A percentile compares a stretch with the other conserved stretches of the same genome.
phyloP scores from a whole-genome alignment of 1,140 invertebrate genomes.

The Heliconius melpomene region DNA sequence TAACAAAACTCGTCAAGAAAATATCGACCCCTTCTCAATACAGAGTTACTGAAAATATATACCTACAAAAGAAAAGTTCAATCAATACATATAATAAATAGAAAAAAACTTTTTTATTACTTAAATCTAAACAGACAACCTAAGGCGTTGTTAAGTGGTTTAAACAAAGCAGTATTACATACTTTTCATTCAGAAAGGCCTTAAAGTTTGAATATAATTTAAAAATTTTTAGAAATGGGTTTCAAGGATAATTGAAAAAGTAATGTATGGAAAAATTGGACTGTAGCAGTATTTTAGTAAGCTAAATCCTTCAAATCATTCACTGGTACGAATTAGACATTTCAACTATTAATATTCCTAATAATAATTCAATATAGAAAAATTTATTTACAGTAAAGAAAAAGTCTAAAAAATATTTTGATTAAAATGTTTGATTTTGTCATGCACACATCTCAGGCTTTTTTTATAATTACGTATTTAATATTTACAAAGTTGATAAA shows the following conservation, averaged over 20 bases:
- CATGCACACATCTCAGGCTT: slow-evolving; percentile 6
- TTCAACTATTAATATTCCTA: not conserved
- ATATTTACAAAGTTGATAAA: slow-evolving; percentile 1
- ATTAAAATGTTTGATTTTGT: not conserved
- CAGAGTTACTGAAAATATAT: not conserved
- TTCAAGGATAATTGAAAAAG: too few relatives aligned
- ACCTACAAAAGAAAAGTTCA: not conserved
- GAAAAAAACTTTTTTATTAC: not conserved
- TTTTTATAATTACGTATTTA: not conserved
- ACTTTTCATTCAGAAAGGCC: too few relatives aligned
- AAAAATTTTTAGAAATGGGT: too few relatives aligned
- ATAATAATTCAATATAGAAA: slow-evolving; percentile 1
- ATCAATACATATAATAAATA: slow-evolving; percentile 1
- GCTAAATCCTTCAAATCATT: not conserved
- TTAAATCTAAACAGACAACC: not conserved
- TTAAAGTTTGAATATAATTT: too few relatives aligned
- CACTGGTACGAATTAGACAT: not conserved
- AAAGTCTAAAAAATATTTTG: not conserved
- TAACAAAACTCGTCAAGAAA: too few relatives aligned
- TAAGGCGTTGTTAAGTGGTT: too few relatives aligned
- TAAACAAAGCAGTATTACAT: too few relatives aligned
- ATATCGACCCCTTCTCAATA: not conserved
- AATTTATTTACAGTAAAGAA: not conserved
- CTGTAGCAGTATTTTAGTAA: too few relatives aligned
- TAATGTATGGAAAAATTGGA: too few relatives aligned